These are phyloP conservation scores for Dusona sp. DNA, from an alignment of 2,888 invertebrate genomes.

Conservation along the genomic window DNA sequence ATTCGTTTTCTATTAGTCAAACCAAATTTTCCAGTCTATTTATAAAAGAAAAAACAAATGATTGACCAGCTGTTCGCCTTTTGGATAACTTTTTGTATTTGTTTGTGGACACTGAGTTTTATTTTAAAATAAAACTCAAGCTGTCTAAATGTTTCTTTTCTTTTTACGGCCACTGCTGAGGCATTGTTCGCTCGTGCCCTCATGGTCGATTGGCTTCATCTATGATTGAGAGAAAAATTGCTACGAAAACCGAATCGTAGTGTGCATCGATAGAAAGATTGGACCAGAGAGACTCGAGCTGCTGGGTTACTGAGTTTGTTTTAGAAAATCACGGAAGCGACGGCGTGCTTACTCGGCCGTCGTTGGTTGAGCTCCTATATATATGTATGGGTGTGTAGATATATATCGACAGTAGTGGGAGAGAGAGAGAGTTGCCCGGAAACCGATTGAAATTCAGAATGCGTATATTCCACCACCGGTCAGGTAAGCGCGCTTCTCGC, in stretches of 20 bases:
- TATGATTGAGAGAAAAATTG: conserved; percentile 65
- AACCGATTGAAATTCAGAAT: conserved; percentile 75
- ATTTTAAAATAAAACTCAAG: neutral
- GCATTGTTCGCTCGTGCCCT: conserved; percentile 64
- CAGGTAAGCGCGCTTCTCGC: conserved; percentile 67
- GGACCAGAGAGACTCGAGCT: conserved; percentile 21
- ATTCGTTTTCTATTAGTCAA: neutral
- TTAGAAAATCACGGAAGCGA: conserved; percentile 64
- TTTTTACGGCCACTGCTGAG: conserved; percentile 19
- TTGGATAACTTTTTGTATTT: neutral
- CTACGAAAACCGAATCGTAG: conserved; percentile 24
- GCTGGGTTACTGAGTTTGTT: conserved; percentile 61
- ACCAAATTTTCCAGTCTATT: neutral
- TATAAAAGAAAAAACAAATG: neutral
- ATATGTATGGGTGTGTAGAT: neutral
- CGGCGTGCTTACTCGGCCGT: conserved; percentile 45
- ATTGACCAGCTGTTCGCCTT: neutral
- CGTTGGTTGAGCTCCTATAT: conserved; percentile 20
- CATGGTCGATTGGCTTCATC: conserved; percentile 51
- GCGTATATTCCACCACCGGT: conserved; percentile 70
- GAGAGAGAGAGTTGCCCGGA: conserved; percentile 42
- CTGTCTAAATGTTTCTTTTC: neutral
- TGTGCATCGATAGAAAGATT: conserved; percentile 15
- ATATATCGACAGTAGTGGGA: neutral
- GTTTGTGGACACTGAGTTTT: too few relatives aligned